phyloP scores from a whole-genome alignment of 2,888 invertebrate species.

The Watsonalla binaria region DNA sequence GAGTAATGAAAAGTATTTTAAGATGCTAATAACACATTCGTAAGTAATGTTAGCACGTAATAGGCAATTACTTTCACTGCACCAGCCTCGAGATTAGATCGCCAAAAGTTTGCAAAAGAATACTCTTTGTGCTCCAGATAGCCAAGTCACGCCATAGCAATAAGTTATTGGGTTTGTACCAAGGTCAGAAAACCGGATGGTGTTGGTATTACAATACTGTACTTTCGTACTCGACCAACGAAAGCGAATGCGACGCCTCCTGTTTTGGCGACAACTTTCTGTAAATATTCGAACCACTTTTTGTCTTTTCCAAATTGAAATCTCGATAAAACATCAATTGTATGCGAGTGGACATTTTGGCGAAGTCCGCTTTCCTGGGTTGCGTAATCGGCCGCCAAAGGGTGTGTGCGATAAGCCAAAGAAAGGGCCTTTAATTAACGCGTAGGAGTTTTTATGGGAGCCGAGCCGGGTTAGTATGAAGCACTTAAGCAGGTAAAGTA shows the following conservation, averaged over 20 bases:
- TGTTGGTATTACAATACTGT: slow-evolving; percentile 52
- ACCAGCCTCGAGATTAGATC: slow-evolving; percentile 44
- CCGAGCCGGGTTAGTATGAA: neutral
- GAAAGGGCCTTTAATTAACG: slow-evolving; percentile 57
- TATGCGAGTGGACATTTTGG: slow-evolving; percentile 43
- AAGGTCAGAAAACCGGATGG: slow-evolving; percentile 66
- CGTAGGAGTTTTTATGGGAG: slow-evolving; percentile 47
- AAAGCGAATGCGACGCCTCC: slow-evolving; percentile 67
- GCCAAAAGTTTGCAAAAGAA: slow-evolving; percentile 56
- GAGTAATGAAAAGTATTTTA: slow-evolving; percentile 19
- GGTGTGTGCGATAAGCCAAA: slow-evolving; percentile 43
- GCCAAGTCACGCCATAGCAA: slow-evolving; percentile 46
- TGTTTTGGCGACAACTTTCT: slow-evolving; percentile 70
- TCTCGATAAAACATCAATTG: slow-evolving; percentile 66
- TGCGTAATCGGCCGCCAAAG: slow-evolving; percentile 43
- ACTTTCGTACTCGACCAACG: slow-evolving; percentile 65
- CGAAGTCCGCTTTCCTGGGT: slow-evolving; percentile 68
- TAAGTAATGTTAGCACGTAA: slow-evolving; percentile 27
- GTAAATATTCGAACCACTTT: slow-evolving; percentile 64
- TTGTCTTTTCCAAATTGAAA: slow-evolving; percentile 68
- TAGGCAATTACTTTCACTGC: slow-evolving; percentile 56
- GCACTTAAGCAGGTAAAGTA: neutral
- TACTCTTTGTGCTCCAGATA: slow-evolving; percentile 55
- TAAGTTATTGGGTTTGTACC: slow-evolving; percentile 48
- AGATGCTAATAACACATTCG: slow-evolving; percentile 22